Evolutionary conservation across 2,113 vertebrate genomes (phyloP), one percentile per base, ranked within the genome.

Genomic region (Chionodraco myersi): DNA sequence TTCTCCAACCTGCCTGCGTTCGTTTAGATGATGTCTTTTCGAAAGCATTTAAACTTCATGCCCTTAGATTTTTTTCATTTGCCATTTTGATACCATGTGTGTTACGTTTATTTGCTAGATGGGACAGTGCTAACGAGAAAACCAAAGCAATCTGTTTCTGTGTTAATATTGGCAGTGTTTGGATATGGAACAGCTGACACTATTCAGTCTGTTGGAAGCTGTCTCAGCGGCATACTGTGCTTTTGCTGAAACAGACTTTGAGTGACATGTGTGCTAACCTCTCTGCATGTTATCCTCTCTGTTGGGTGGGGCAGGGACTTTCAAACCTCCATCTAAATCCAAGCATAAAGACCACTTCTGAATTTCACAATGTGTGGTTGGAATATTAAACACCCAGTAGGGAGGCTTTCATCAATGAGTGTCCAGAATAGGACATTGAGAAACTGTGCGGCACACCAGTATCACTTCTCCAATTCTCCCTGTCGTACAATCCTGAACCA

Each of bases 331-430:
- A 41, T 75, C 34, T 72, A 26, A 68, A 51, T 76, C 48, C 21
- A 15, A 76, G 71, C 48, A 73, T 47, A 75, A 72, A 60, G 56
- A 81, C 41, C 11, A 48, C 48, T 58, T 79, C 45, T 78, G 64
- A 75, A 80, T 70, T 80, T 84, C 77, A 47, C 80, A 65, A 71
- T 49, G 76, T 75, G 79, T 77, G 85, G 66, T 48, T 81, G 34
- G 79, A 84, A 90, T 90, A 82, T 82, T 75, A 82, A 89, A 82
- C 70, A 26, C n/a, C 45, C 54, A 3, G 60, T 5, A 16, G 10
- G 34, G 54, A 45, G 23, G 13, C 26, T 76, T 77, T 70, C 68
- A 77, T 88, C 79, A 79, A 60, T 80, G 71, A 87, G 45, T 62
- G 47, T 79, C 70, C 54, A 79, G 54, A 78, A 3, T n/a, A 77